Evolutionary conservation across 2,113 vertebrate species (phyloP).

Genomic region (Rattus norvegicus): DNA sequence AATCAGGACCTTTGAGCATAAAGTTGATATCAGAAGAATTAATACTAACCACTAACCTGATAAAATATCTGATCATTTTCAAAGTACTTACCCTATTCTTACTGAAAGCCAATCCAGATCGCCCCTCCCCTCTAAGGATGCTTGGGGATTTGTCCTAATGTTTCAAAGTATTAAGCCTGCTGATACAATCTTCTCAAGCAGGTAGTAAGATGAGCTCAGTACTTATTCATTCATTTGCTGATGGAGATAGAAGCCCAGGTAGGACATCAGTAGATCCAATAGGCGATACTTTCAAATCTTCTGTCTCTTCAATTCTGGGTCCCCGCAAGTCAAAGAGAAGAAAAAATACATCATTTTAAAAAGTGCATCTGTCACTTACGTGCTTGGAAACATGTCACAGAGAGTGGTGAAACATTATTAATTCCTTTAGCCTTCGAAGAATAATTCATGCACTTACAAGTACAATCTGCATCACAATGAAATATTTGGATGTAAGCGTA

Average conservation of each 20-base stretch:
- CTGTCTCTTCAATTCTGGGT: conserved; percentile 62
- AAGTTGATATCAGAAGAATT: conserved; percentile 31
- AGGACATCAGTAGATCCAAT: conserved; percentile 36
- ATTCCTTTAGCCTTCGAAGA: conserved; percentile 79
- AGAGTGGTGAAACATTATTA: conserved; percentile 78
- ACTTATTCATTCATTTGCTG: conserved; percentile 67
- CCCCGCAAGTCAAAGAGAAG: conserved; percentile 30
- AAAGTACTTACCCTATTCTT: conserved; percentile 12
- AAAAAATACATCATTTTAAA: conserved; percentile 69
- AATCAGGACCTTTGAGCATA: background rate
- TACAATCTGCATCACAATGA: conserved; percentile 82
- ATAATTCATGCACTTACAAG: conserved; percentile 81
- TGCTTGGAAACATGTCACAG: conserved; percentile 81
- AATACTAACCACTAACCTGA: conserved; percentile 36
- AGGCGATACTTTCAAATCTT: conserved; percentile 18
- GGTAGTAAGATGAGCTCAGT: conserved; percentile 37
- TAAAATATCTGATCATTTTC: conserved; percentile 28
- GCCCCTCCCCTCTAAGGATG: background rate
- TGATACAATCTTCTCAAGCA: conserved; percentile 61
- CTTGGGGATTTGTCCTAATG: conserved; percentile 57
- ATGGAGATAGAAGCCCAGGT: conserved; percentile 57
- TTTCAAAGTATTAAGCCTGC: conserved; percentile 44
- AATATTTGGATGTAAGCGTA: conserved; percentile 80
- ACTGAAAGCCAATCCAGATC: background rate
- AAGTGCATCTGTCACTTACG: conserved; percentile 67